These are phyloP conservation scores for Fopius arisanus DNA, from an alignment of 1,140 invertebrate genomes.

Conservation along the genomic window DNA sequence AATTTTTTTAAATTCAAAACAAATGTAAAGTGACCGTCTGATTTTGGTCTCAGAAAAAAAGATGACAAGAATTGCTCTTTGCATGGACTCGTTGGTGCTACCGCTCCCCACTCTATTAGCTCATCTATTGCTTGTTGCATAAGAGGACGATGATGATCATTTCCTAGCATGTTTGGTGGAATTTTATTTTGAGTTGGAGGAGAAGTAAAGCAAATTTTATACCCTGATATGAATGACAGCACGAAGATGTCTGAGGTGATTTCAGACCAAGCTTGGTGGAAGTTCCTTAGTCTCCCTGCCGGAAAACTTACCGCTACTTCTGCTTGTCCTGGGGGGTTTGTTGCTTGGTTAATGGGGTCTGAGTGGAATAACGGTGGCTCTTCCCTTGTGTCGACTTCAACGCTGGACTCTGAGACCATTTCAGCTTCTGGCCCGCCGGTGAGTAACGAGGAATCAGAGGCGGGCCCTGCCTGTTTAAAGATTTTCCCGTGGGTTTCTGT, in stretches of 20 bases:
- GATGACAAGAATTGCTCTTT: conserved; percentile 40
- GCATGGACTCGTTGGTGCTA: not conserved
- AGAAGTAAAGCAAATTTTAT: not conserved
- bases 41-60: conserved; percentile 42
- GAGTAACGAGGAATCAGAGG: not conserved
- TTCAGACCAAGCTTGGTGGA: conserved; percentile 5
- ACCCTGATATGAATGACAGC: not conserved
- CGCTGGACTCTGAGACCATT: not conserved
- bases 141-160: not conserved
- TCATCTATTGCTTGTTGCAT: conserved; percentile 5
- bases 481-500: not conserved
- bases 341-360: not conserved
- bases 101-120: conserved; percentile 12
- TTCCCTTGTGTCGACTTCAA: not conserved
- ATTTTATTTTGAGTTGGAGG: not conserved
- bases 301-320: not conserved
- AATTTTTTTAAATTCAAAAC: conserved; percentile 46
- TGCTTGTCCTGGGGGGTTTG: not conserved
- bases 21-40: conserved; percentile 40
- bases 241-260: conserved; percentile 15
- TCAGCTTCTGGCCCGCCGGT: conserved; percentile 10
- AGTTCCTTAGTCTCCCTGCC: conserved; percentile 16
- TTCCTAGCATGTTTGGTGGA: not conserved
- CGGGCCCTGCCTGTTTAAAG: not conserved
- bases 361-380: not conserved